These are phyloP conservation scores for Leuciscus waleckii DNA, from an alignment of 2,797 vertebrate genomes.

Conservation along the genomic window DNA sequence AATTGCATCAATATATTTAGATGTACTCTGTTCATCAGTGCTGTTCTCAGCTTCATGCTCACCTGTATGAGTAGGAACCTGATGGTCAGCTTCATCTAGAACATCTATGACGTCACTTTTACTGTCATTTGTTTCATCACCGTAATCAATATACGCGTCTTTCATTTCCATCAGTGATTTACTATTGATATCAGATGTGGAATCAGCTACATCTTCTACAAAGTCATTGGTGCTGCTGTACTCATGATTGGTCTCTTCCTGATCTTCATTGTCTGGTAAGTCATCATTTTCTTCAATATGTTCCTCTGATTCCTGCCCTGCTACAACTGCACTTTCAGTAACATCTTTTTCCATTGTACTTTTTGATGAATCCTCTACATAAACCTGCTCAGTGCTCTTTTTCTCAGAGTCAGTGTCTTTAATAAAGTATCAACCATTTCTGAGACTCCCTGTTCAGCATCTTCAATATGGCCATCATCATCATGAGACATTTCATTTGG, in stretches of 20 bases:
- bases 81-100: constrained; percentile 48
- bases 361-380: constrained; percentile 64
- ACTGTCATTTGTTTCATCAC: constrained; percentile 21
- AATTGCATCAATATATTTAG: background rate
- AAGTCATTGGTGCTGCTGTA: constrained; percentile 1
- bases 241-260: constrained; percentile 29
- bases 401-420: constrained; percentile 47
- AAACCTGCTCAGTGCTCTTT: constrained; percentile 34
- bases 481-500: constrained; percentile 22
- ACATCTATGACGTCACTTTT: constrained; percentile 49
- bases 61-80: constrained; percentile 25
- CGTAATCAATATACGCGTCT: constrained; percentile 11
- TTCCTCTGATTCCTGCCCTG: constrained; percentile 5
- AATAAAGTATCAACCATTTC: constrained; percentile 44
- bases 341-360: constrained; percentile 34
- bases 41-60: constrained; percentile 48
- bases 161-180: constrained; percentile 36
- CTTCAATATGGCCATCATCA: constrained; percentile 53
- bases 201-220: constrained; percentile 6
- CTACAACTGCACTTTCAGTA: constrained; percentile 38
- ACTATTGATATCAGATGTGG: constrained; percentile 29
- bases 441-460: constrained; percentile 46
- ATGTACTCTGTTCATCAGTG: constrained; percentile 53
- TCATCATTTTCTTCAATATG: constrained; percentile 14
- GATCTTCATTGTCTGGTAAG: constrained; percentile 17